Percentiles rank a stretch among this genome's conserved stretches.
Evolutionary conservation across 1,140 invertebrate genomes (phyloP).

Genomic region (Drosophila insularis): DNA sequence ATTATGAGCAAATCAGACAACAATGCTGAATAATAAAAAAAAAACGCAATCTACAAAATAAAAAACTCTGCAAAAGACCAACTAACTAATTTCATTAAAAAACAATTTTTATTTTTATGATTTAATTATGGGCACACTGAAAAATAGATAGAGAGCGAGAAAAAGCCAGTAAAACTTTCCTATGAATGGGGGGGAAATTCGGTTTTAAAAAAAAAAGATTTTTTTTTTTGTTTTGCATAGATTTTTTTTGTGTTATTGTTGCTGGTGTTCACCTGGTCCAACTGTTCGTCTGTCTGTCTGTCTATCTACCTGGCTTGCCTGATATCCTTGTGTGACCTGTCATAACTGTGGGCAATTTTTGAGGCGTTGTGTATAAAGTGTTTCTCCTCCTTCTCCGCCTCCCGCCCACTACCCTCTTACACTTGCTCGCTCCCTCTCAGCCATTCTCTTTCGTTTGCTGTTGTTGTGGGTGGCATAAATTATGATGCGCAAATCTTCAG

Average conservation of each 20-base stretch:
- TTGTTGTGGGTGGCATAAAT: constrained; percentile 63
- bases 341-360: constrained; percentile 77
- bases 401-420: constrained; percentile 19
- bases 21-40: constrained; percentile 39
- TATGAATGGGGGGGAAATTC: not conserved
- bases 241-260: constrained; percentile 14
- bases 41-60: constrained; percentile 21
- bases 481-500: constrained; percentile 80
- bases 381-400: constrained; percentile 8
- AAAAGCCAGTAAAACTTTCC: not conserved
- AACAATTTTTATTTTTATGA: constrained; percentile 53
- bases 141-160: not conserved
- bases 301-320: constrained; percentile 28
- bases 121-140: constrained; percentile 45
- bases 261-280: not conserved
- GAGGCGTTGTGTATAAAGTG: constrained; percentile 73
- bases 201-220: no score
- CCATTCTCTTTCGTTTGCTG: constrained; percentile 10
- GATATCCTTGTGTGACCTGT: constrained; percentile 37
- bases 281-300: constrained; percentile 13
- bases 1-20: constrained; percentile 56
- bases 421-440: not conserved
- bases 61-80: constrained; percentile 5
- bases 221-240: not conserved
- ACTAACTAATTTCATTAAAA: constrained; percentile 61